Percentiles rank a stretch among this genome's conserved stretches.
Conservation (phyloP, 2,113 vertebrate genomes). For the Cyprinodon variegatus region DNA sequence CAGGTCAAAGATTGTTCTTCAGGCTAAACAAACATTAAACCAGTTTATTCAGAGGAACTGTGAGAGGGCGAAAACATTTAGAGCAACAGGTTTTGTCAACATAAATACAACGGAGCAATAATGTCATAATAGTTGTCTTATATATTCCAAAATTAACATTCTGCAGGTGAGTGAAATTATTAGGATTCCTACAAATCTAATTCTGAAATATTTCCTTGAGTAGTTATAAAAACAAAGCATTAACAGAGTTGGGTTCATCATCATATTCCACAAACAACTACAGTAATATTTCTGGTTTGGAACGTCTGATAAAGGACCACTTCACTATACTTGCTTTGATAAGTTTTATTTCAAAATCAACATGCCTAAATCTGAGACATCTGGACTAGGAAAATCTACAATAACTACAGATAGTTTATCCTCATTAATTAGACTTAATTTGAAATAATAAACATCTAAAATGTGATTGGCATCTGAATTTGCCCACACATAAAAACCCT, state of each 20-base stretch:
- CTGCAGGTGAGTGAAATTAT: background rate
- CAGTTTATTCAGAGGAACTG: background rate
- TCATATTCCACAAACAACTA: background rate
- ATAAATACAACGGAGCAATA: background rate
- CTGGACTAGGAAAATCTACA: background rate
- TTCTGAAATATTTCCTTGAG: background rate
- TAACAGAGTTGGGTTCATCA: background rate
- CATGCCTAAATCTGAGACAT: background rate
- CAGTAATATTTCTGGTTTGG: background rate
- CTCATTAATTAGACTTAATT: too few relatives aligned
- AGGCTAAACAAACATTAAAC: background rate
- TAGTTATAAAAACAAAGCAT: background rate
- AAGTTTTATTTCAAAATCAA: background rate
- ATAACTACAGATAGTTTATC: background rate
- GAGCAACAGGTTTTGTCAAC: background rate
- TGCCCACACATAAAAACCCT: background rate
- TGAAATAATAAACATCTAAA: background rate
- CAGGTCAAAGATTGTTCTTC: constrained; percentile 16
- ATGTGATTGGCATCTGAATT: background rate
- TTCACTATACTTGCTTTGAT: background rate
- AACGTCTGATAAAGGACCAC: too few relatives aligned
- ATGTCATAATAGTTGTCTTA: background rate
- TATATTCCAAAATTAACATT: background rate
- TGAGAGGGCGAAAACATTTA: background rate
- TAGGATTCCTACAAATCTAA: background rate